Conservation (phyloP, 2,797 vertebrate genomes). For the Hafferia zeledoni region DNA sequence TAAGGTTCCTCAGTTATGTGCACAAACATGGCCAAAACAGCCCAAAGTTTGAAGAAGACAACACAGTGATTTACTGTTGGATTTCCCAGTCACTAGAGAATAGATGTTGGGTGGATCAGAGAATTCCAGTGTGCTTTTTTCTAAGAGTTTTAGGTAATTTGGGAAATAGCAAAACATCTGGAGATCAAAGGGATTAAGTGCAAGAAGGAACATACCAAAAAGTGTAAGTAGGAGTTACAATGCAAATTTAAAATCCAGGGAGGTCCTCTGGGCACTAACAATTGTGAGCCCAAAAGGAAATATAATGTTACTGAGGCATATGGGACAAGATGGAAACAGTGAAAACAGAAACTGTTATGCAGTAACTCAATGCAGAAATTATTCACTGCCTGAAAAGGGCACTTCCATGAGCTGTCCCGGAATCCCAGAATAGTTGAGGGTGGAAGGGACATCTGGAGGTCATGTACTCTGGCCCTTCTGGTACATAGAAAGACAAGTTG, state of each 20-base stretch:
- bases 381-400: neutral
- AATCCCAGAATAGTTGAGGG: neutral
- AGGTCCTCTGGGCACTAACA: neutral
- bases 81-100: neutral
- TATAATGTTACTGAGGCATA: neutral
- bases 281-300: neutral
- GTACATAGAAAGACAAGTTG: neutral
- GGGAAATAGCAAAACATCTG: neutral
- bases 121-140: neutral
- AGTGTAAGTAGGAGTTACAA: neutral
- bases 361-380: neutral
- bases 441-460: neutral
- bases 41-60: neutral
- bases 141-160: neutral
- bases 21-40: neutral
- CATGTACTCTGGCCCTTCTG: neutral
- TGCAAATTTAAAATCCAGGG: neutral
- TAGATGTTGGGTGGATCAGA: neutral
- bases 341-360: constrained; percentile 8
- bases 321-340: neutral
- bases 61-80: neutral
- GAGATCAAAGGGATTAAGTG: neutral
- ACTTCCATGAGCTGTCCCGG: neutral
- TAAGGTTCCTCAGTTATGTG: neutral
- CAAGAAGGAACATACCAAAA: neutral